Evolutionary conservation across 2,113 vertebrate genomes (phyloP).

Genomic region (Dasyornis broadbenti): DNA sequence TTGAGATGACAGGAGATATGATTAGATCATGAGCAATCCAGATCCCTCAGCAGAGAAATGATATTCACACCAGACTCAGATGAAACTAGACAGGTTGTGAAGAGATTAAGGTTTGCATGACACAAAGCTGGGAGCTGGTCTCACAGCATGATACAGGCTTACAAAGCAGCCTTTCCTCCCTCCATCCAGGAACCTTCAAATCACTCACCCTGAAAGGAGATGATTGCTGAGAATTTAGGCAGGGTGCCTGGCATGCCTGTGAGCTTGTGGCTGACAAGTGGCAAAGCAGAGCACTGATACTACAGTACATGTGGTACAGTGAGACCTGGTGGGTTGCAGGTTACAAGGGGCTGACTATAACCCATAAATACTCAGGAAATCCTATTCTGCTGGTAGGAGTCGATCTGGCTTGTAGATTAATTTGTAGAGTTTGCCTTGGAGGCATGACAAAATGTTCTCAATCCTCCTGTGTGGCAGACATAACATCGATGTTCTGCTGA

Average conservation of each 20-base stretch:
- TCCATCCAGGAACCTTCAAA: constrained; percentile 7
- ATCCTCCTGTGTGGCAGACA: neutral
- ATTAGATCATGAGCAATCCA: constrained; percentile 55
- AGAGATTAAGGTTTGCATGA: constrained; percentile 51
- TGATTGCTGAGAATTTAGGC: constrained; percentile 1
- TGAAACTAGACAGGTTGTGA: constrained; percentile 56
- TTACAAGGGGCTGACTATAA: neutral
- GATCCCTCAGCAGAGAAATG: neutral
- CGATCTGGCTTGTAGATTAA: fast-evolving
- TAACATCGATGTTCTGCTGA: neutral
- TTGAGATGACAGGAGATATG: constrained; percentile 44
- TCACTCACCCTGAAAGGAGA: neutral
- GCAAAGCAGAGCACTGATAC: neutral
- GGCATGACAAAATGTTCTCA: neutral
- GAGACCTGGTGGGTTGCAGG: neutral
- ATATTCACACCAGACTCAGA: constrained; percentile 47
- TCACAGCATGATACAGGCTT: neutral
- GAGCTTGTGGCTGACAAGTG: neutral
- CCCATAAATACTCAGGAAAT: neutral
- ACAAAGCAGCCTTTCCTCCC: neutral
- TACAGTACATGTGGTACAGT: neutral
- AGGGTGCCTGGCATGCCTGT: neutral
- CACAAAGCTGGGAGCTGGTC: constrained; percentile 47
- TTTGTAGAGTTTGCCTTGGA: neutral
- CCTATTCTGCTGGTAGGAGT: neutral